Percentiles rank a stretch among this genome's conserved stretches.
These are phyloP conservation scores for Ginglymostoma cirratum DNA, from an alignment of 2,113 vertebrate species.

Conservation along the genomic window DNA sequence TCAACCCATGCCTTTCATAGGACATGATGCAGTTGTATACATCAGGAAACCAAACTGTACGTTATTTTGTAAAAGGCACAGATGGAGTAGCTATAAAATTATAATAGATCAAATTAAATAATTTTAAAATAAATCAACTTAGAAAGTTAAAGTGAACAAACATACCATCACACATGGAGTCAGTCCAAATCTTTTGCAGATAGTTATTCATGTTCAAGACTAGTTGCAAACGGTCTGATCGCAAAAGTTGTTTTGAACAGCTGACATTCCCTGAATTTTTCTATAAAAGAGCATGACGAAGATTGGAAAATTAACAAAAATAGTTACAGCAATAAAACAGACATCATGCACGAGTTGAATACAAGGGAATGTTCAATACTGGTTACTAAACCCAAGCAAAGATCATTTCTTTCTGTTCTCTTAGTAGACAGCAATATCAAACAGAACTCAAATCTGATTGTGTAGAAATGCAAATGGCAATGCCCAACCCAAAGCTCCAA, in stretches of 20 bases:
- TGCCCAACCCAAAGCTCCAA: neutral
- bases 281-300: slow-evolving; percentile 51
- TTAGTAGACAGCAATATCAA: neutral
- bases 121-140: neutral
- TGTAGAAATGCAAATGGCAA: neutral
- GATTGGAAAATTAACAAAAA: neutral
- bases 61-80: neutral
- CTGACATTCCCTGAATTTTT: slow-evolving; percentile 62
- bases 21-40: neutral
- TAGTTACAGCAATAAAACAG: neutral
- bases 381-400: neutral
- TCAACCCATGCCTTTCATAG: neutral
- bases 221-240: slow-evolving; percentile 79
- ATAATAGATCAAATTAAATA: neutral
- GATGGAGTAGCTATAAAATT: neutral
- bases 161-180: slow-evolving; percentile 72
- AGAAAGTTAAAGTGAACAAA: slow-evolving; percentile 35
- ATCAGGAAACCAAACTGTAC: neutral
- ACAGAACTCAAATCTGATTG: too few species aligned
- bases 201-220: slow-evolving; percentile 61
- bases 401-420: neutral
- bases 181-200: slow-evolving; percentile 65
- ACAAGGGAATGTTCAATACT: neutral
- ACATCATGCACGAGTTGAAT: neutral
- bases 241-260: slow-evolving; percentile 77